Evolutionary conservation across 2,113 vertebrate genomes (phyloP).

Genomic region (Oreocharis arfaki): DNA sequence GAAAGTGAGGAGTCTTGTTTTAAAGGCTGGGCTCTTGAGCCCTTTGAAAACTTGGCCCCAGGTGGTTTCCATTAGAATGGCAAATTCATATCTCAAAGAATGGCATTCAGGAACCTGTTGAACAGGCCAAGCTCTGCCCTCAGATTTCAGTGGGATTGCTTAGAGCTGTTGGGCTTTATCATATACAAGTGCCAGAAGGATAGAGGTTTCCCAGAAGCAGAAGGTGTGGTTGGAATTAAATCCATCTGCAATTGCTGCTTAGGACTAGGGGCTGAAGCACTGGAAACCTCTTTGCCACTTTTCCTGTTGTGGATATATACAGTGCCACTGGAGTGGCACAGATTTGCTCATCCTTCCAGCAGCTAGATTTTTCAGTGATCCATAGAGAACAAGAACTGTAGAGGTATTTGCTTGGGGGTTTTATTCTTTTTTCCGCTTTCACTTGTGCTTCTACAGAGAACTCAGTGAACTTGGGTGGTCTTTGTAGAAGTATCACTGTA

Average conservation of each 20-base stretch:
- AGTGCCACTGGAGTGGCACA: neutral
- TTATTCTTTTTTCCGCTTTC: neutral
- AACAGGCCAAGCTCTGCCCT: conserved; percentile 24
- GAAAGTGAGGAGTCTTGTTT: neutral
- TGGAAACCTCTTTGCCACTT: neutral
- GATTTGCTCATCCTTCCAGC: neutral
- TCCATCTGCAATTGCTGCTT: neutral
- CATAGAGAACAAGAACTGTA: neutral
- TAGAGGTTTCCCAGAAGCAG: conserved; percentile 26
- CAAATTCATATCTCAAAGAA: conserved; percentile 43
- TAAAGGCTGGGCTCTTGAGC: neutral
- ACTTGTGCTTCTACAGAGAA: neutral
- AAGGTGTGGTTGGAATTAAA: conserved; percentile 19
- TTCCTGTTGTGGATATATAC: neutral
- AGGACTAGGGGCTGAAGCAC: neutral
- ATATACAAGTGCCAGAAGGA: neutral
- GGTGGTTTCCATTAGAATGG: conserved; percentile 45
- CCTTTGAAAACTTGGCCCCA: conserved; percentile 51
- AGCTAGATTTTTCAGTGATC: neutral
- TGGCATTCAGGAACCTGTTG: conserved; percentile 25
- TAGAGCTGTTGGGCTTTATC: neutral
- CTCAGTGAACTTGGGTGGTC: neutral
- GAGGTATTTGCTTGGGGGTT: neutral
- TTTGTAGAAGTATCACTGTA: neutral
- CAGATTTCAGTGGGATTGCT: conserved; percentile 20